Conservation (phyloP, 2,113 vertebrate genomes). For the Eurystomus gularis region DNA sequence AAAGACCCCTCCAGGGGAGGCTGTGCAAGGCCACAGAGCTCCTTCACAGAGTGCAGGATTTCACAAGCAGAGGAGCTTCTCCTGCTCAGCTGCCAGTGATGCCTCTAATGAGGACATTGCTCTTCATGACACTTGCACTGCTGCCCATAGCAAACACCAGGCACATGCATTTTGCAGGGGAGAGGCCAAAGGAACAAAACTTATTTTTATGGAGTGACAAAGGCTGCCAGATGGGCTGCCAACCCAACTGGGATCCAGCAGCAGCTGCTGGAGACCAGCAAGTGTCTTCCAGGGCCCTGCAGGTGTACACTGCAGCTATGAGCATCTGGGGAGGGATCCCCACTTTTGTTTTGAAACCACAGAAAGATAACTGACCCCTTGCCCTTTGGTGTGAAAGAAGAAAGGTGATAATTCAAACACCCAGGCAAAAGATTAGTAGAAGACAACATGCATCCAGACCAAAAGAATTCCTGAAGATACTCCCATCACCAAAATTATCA, state of each 20-base stretch:
- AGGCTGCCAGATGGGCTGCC: background rate
- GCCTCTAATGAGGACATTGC: background rate
- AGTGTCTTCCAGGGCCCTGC: background rate
- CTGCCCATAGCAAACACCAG: background rate
- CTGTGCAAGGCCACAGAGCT: fast-evolving
- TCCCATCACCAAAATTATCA: background rate
- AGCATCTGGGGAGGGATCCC: background rate
- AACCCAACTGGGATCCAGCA: background rate
- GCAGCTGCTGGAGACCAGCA: background rate
- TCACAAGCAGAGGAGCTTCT: background rate
- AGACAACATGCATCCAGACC: background rate
- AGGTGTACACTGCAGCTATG: fast-evolving
- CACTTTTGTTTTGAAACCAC: background rate
- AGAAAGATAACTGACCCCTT: background rate
- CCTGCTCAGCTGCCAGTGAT: background rate
- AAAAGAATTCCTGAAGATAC: background rate
- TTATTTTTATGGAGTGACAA: background rate
- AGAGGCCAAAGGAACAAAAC: background rate
- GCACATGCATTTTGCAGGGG: fast-evolving
- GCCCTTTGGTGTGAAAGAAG: background rate
- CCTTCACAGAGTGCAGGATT: fast-evolving
- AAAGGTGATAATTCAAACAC: background rate
- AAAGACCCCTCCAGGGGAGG: background rate
- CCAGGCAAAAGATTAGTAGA: background rate
- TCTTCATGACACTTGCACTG: fast-evolving